These are phyloP conservation scores for Ditula angustiorana DNA, from an alignment of 2,888 invertebrate genomes.

Conservation along the genomic window DNA sequence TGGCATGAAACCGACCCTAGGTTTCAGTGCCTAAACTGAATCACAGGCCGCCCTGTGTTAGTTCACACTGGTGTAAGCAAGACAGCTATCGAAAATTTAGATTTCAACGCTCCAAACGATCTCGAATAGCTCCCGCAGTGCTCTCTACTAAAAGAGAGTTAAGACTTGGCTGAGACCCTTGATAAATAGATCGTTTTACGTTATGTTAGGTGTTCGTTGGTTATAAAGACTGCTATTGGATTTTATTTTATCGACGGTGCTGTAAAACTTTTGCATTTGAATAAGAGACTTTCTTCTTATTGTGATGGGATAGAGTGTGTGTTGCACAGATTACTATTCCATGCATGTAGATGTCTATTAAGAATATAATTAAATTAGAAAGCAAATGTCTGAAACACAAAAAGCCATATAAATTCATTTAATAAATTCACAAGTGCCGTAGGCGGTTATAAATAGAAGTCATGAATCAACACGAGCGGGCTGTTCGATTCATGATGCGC, in stretches of 20 bases:
- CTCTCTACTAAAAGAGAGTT: neutral
- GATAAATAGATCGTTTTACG: conserved; percentile 18
- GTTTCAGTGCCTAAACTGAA: conserved; percentile 19
- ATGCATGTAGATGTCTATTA: too few relatives aligned
- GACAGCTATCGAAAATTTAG: conserved; percentile 1
- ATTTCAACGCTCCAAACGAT: neutral
- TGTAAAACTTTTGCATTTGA: neutral
- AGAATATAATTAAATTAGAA: too few relatives aligned
- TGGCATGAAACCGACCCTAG: conserved; percentile 26
- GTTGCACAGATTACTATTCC: neutral
- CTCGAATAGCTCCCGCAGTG: neutral
- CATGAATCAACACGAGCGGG: conserved; percentile 13
- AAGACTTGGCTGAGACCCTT: conserved; percentile 7
- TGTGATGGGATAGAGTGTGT: neutral
- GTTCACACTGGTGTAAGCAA: conserved; percentile 2
- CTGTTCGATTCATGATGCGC: conserved; percentile 3
- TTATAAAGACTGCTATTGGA: neutral
- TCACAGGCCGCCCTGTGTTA: conserved; percentile 9
- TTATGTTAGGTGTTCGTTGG: neutral
- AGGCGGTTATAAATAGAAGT: conserved; percentile 20
- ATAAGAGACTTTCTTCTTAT: neutral
- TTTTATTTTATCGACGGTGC: neutral
- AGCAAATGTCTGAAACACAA: neutral
- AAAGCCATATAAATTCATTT: neutral
- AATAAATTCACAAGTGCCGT: conserved; percentile 17